Evolutionary conservation across 1,140 invertebrate genomes (phyloP), one percentile per base, ranked within the genome.

Genomic region (Drosophila arizonae): DNA sequence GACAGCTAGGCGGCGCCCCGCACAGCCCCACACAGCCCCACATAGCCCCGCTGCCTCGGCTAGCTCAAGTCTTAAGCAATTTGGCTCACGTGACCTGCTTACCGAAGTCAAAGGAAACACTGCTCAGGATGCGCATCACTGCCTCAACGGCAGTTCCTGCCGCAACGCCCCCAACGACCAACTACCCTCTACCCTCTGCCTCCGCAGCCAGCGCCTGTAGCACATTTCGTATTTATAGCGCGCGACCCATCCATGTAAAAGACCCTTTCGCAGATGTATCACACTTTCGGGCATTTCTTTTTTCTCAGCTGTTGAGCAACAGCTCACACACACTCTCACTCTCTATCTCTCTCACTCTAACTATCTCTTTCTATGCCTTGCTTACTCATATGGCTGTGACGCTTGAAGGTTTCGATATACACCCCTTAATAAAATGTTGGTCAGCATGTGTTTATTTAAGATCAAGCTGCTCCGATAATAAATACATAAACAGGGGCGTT

Each of bases 51-150:
- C 28, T n/a, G 13, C 6, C 21, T 24, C 3, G 21, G 21, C 21
- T 24, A 2, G 10, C 10, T 21, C 10, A 50, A 52, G 72, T 70
- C 72, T 75, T 85, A 51, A 77, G 81, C 81, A 70, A 70, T 81
- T 78, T 76, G 41, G 48, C 51, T 88, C 79, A 87, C 84, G 84
- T 87, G 84, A 87, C 84, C 84, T 88, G 84, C 80, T 87, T 87
- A 79, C 84, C 60, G 87, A 52, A 62, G 50, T 36, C 50, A 72
- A 68, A 74, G 77, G 61, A 75, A 77, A 68, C 75, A 52, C 60
- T 30, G 60, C 60, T 64, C 60, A 75, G 78, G 52, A 71, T 75
- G 72, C 51, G 66, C 76, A 76, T 62, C 48, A 50, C 64, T 63
- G 58, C 26, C 62, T 58, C 56, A 8, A 45, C 39, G n/a, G 17